Conservation (phyloP, 2,113 vertebrate species). For the Delphinapterus leucas region DNA sequence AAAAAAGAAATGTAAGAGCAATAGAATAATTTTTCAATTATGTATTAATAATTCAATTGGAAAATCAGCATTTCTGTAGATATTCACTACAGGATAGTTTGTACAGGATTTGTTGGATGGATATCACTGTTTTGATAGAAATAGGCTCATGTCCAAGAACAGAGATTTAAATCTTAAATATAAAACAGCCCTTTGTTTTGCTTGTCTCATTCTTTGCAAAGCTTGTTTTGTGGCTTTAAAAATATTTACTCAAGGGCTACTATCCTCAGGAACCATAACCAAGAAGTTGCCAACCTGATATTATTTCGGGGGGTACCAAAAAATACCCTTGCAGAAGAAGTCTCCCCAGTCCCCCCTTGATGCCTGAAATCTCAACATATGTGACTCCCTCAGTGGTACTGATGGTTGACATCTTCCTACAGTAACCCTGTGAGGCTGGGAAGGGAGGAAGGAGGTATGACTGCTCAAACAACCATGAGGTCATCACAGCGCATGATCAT, state of each 20-base stretch:
- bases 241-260: constrained; percentile 65
- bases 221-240: constrained; percentile 67
- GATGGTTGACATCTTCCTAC: not conserved
- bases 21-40: constrained; percentile 1
- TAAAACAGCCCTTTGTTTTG: constrained; percentile 73
- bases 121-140: constrained; percentile 56
- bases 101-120: constrained; percentile 17
- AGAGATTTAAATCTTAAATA: constrained; percentile 73
- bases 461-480: not conserved
- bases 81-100: not conserved
- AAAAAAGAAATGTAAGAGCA: not conserved
- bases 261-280: constrained; percentile 51
- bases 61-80: constrained; percentile 23
- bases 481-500: not conserved
- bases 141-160: constrained; percentile 62
- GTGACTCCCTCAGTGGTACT: not conserved
- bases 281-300: constrained; percentile 61
- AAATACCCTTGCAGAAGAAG: not conserved
- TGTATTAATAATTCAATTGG: not conserved
- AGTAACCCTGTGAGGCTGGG: not conserved
- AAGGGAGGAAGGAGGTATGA: not conserved
- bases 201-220: constrained; percentile 70
- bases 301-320: constrained; percentile 46
- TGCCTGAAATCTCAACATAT: constrained; percentile 15
- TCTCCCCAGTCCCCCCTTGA: not conserved